Evolutionary conservation across 2,113 vertebrate species (phyloP).

Genomic region (Hepsetus odoe): DNA sequence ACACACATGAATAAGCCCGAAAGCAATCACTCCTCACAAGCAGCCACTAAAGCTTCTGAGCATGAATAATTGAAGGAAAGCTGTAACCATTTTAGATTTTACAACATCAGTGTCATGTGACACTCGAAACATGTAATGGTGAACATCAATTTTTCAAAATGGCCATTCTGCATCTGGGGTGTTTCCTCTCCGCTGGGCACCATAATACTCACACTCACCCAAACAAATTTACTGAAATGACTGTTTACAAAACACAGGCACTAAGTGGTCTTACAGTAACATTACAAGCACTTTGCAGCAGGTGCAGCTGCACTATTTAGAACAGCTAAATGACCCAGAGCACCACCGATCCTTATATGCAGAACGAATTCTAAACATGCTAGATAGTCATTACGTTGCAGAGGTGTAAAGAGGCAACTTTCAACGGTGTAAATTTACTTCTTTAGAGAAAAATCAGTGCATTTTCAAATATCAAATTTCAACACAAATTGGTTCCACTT

Average conservation of each 20-base stretch:
- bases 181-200: not conserved
- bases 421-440: not conserved
- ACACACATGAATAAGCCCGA: not conserved
- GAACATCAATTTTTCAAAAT: not conserved
- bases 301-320: not conserved
- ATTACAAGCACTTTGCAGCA: not conserved
- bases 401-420: too few species aligned
- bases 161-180: not conserved
- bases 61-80: slow-evolving; percentile 23
- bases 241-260: not conserved
- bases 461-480: not conserved
- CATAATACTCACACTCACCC: not conserved
- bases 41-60: not conserved
- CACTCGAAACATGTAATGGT: not conserved
- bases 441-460: not conserved
- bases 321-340: not conserved
- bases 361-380: not conserved
- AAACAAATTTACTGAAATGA: not conserved
- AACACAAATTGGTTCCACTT: not conserved
- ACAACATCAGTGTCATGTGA: slow-evolving; percentile 19
- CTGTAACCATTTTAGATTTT: slow-evolving; percentile 16
- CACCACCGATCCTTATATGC: not conserved
- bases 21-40: slow-evolving; percentile 26
- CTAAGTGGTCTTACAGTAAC: not conserved
- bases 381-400: too few species aligned